A percentile compares a stretch with the other conserved stretches of the same genome.
Conservation (phyloP, 2,113 vertebrate genomes). For the Esox niger region DNA sequence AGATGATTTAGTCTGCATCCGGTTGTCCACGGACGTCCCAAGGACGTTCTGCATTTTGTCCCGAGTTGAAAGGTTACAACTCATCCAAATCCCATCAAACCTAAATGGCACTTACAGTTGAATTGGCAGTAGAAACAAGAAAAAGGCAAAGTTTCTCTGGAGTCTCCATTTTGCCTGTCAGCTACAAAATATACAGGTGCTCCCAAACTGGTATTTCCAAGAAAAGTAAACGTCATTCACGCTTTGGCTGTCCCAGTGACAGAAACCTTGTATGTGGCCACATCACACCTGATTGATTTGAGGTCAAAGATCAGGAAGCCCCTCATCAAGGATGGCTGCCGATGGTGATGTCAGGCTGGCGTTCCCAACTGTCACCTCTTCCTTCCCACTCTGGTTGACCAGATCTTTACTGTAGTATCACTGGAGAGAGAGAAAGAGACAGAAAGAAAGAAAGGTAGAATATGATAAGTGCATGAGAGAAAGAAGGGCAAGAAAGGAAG, state of each 20-base stretch:
- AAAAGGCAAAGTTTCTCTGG: conserved; percentile 30
- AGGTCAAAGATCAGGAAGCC: conserved; percentile 30
- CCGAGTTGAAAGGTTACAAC: conserved; percentile 11
- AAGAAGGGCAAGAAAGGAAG: no score
- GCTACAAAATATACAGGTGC: no score
- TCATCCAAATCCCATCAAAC: conserved; percentile 37
- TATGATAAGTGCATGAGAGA: neutral
- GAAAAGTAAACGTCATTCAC: conserved; percentile 5
- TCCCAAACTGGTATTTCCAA: neutral
- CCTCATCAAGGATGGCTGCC: conserved; percentile 19
- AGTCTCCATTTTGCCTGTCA: conserved; percentile 19
- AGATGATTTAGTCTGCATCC: conserved; percentile 23
- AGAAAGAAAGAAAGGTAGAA: conserved; percentile 11
- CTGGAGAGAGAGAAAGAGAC: conserved; percentile 61
- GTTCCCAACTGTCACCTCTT: conserved; percentile 65
- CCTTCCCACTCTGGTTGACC: conserved; percentile 74
- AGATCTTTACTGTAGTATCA: conserved; percentile 94
- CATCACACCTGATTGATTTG: conserved; percentile 10
- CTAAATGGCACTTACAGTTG: conserved; percentile 60
- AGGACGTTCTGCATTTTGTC: conserved; percentile 8
- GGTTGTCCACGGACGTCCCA: conserved; percentile 7
- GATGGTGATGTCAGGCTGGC: conserved; percentile 9
- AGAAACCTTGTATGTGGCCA: conserved; percentile 24
- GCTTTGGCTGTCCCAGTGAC: conserved; percentile 23
- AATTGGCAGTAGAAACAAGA: conserved; percentile 38